phyloP scores from a whole-genome alignment of 2,113 vertebrate genomes.

The Elaphurus davidianus region DNA sequence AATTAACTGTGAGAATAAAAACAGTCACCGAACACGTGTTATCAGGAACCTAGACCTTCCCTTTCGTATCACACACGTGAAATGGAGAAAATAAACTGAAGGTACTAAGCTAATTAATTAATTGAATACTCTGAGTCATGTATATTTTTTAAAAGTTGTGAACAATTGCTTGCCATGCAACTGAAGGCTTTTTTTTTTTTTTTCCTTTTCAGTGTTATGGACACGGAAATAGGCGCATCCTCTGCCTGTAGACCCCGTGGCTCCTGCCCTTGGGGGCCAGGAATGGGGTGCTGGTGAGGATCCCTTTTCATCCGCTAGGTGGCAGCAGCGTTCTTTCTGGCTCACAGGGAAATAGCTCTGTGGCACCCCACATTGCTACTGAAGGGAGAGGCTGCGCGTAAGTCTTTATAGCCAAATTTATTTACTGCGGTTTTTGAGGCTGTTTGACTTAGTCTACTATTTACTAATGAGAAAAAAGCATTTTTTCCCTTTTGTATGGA shows the following conservation, averaged over 20 bases:
- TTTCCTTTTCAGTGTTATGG: neutral
- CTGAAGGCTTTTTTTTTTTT: neutral
- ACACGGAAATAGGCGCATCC: neutral
- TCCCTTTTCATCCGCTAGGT: conserved; percentile 39
- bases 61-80: neutral
- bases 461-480: neutral
- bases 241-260: no score
- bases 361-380: neutral
- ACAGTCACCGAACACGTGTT: neutral
- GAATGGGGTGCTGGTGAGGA: neutral
- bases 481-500: neutral
- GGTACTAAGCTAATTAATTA: neutral
- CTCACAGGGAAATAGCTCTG: neutral
- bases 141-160: neutral
- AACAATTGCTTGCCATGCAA: neutral
- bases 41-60: neutral
- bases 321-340: conserved; percentile 44
- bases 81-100: neutral
- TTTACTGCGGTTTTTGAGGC: neutral
- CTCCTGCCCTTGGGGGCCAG: neutral
- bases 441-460: neutral
- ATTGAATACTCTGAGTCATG: neutral
- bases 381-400: neutral
- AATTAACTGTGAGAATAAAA: neutral
- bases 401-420: neutral